Percentiles rank a stretch among this genome's conserved stretches.
These are phyloP conservation scores for Okamejei kenojei DNA, from an alignment of 2,797 vertebrate species.

Conservation along the genomic window DNA sequence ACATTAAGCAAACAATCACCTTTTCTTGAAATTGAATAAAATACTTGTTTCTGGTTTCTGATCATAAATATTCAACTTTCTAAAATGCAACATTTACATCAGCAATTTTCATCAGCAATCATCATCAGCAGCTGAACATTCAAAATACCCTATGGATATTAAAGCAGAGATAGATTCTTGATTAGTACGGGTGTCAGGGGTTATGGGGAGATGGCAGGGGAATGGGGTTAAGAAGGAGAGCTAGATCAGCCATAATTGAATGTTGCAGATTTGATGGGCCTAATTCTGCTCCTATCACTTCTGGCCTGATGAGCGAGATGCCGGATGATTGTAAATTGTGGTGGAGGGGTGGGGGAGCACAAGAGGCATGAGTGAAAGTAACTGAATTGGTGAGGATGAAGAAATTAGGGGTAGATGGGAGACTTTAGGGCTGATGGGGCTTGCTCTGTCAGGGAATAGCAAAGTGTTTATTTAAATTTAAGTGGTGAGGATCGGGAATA, in stretches of 20 bases:
- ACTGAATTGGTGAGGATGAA: not conserved
- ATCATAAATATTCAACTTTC: not conserved
- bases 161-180: too few relatives aligned
- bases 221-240: not conserved
- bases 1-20: not conserved
- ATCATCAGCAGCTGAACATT: not conserved
- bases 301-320: not conserved
- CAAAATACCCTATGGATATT: not conserved
- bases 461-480: not conserved
- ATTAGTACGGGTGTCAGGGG: too few relatives aligned
- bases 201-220: not conserved
- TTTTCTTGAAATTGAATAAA: not conserved
- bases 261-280: too few relatives aligned
- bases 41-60: not conserved
- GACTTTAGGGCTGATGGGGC: not conserved
- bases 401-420: not conserved
- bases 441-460: not conserved
- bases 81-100: not conserved
- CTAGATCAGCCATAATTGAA: not conserved
- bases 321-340: not conserved
- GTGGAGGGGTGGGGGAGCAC: not conserved
- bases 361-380: not conserved
- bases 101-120: not conserved
- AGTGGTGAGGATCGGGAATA: not conserved
- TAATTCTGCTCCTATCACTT: too few relatives aligned